These are phyloP conservation scores for Erebia epiphron DNA, from an alignment of 2,888 invertebrate genomes.

Conservation along the genomic window DNA sequence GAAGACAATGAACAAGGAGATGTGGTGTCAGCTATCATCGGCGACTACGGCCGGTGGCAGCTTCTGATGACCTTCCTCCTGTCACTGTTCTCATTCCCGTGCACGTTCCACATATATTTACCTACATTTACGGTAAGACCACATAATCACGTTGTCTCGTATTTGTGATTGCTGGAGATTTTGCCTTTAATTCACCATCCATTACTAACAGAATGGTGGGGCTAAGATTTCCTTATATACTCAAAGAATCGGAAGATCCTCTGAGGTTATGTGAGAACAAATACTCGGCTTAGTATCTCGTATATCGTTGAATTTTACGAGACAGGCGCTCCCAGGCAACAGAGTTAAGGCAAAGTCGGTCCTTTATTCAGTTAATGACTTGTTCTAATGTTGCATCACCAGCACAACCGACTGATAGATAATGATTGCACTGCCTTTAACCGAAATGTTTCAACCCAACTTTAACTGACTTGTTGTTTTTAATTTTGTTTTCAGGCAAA, in stretches of 20 bases:
- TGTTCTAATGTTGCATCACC: no score
- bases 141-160: background rate
- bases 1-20: slow-evolving; percentile 80
- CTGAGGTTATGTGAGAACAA: no score
- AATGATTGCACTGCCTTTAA: background rate
- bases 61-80: slow-evolving; percentile 88
- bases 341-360: background rate
- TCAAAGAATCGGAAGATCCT: no score
- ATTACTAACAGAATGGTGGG: no score
- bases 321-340: no score
- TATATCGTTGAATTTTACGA: no score
- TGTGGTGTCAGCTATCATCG: slow-evolving; percentile 86
- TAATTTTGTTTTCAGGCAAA: slow-evolving; percentile 75
- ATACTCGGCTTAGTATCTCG: no score
- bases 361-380: no score
- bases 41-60: slow-evolving; percentile 91
- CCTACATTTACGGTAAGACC: slow-evolving; percentile 86
- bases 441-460: background rate
- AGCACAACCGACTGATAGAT: no score
- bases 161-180: no score
- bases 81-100: slow-evolving; percentile 90
- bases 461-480: background rate
- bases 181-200: no score
- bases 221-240: no score
- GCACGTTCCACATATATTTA: slow-evolving; percentile 91